Evolutionary conservation across 2,888 invertebrate genomes (phyloP).

Genomic region (Spialia ferax): DNA sequence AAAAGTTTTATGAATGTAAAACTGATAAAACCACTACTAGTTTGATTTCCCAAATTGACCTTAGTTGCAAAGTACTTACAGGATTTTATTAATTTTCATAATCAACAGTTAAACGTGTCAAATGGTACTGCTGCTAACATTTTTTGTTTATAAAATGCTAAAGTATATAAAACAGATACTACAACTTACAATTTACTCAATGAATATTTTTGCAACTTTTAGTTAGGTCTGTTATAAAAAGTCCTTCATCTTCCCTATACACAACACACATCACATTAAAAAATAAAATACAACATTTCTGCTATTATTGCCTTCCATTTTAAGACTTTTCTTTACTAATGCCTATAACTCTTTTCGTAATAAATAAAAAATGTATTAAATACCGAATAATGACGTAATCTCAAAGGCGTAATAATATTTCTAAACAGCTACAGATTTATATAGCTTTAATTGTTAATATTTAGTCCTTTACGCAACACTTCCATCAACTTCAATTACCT

Average conservation of each 20-base stretch:
- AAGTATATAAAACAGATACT: conserved; percentile 30
- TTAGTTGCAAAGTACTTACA: conserved; percentile 17
- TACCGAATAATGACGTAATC: conserved; percentile 63
- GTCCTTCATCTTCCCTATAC: conserved; percentile 25
- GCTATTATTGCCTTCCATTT: conserved; percentile 67
- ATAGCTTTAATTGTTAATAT: conserved; percentile 62
- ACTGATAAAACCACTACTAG: conserved; percentile 16
- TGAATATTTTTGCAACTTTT: conserved; percentile 1
- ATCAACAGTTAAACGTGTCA: conserved; percentile 31
- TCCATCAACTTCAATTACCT: conserved; percentile 69
- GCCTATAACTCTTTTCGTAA: conserved; percentile 50
- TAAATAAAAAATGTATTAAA: conserved; percentile 50
- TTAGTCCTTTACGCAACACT: conserved; percentile 64
- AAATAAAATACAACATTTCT: conserved; percentile 49
- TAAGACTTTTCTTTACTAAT: conserved; percentile 58
- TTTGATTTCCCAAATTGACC: conserved; percentile 19
- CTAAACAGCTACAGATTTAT: conserved; percentile 71
- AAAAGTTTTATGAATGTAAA: conserved; percentile 8
- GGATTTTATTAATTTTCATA: conserved; percentile 10
- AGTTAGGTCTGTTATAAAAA: conserved; percentile 10
- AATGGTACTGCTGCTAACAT: conserved; percentile 78
- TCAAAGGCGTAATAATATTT: conserved; percentile 65
- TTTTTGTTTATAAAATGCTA: conserved; percentile 45
- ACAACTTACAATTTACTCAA: conserved; percentile 22
- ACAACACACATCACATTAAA: conserved; percentile 66